Evolutionary conservation across 2,888 invertebrate genomes (phyloP).

Genomic region (Eubasilissa splendida): DNA sequence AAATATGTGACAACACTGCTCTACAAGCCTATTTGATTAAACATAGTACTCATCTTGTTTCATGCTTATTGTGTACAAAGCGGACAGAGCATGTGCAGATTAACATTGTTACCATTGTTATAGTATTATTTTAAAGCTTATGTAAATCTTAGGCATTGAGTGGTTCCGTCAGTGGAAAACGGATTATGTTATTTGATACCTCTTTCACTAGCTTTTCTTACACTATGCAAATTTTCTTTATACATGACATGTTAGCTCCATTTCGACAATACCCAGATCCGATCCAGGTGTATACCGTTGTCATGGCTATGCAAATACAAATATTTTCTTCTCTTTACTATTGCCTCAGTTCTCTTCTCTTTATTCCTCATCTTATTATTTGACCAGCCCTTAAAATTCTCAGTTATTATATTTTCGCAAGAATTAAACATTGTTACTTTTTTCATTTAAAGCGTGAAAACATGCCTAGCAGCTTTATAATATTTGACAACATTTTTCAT

Average conservation of each 20-base stretch:
- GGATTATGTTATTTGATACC: conserved; percentile 2
- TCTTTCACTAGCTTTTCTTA: conserved; percentile 8
- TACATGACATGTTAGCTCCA: not conserved
- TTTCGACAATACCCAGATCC: not conserved
- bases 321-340: too few relatives aligned
- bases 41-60: conserved; percentile 10
- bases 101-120: conserved; percentile 43
- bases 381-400: too few relatives aligned
- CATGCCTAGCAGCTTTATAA: too few relatives aligned
- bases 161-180: conserved; percentile 7
- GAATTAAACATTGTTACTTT: too few relatives aligned
- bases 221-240: not conserved
- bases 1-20: conserved; percentile 99
- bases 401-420: too few relatives aligned
- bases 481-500: not conserved
- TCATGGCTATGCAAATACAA: too few relatives aligned
- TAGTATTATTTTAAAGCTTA: conserved; percentile 49
- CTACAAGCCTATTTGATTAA: conserved; percentile 93
- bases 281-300: not conserved
- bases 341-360: too few relatives aligned
- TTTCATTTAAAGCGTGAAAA: too few relatives aligned
- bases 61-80: conserved; percentile 27
- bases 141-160: conserved; percentile 20
- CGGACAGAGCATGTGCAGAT: conserved; percentile 29
- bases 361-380: too few relatives aligned